Base-by-base conservation (phyloP, 2,888 invertebrate species). In the Gryllus longicercus region DNA sequence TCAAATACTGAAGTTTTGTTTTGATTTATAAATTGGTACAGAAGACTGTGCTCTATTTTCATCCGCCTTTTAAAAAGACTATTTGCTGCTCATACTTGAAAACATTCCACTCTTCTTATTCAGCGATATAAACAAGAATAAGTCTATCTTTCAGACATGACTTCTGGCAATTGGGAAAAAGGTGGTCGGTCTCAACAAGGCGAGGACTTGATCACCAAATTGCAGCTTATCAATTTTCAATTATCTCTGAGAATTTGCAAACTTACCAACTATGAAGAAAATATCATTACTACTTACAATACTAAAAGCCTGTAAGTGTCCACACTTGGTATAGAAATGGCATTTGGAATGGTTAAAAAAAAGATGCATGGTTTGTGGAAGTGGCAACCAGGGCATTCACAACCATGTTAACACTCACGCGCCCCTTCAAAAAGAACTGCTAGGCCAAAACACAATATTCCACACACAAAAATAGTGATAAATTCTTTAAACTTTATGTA, bases 231-330 rank as follows among this genome's bases (percentile, higher is more conserved):
- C n/a, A 63, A 63, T 63, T 63, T 63, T n/a, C 63, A 63, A 18
- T 14, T 18, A 18, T 63, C 4, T 63, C 8, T 63, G n/a, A 63
- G 63, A 63, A 18, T n/a, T 77, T 38, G 2, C 25, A 18, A 38
- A 50, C 77, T 77, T 77, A 77, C 49, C 38, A 77, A 50, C 77
- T 77, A 77, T 16, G 50, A 18, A 77, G 38, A 75, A 79, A 79
- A 75, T 80, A 80, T 38, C 51, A 78, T 77, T 79, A 82, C 79
- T 79, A 80, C 79, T 76, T 79, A 81, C 49, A 78, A 18, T 51
- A 74, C 76, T 74, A 81, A 75, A 79, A 79, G 78, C 81, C 80
- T 82, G 83, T 83, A 83, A 83, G 82, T 83, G 82, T 82, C 82
- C 83, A 83, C 82, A 83, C 83, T 82, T 82, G 23, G 75, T 38